phyloP scores from a whole-genome alignment of 92 coral and sea anemone species.

The Umimayanthus kanabou region DNA sequence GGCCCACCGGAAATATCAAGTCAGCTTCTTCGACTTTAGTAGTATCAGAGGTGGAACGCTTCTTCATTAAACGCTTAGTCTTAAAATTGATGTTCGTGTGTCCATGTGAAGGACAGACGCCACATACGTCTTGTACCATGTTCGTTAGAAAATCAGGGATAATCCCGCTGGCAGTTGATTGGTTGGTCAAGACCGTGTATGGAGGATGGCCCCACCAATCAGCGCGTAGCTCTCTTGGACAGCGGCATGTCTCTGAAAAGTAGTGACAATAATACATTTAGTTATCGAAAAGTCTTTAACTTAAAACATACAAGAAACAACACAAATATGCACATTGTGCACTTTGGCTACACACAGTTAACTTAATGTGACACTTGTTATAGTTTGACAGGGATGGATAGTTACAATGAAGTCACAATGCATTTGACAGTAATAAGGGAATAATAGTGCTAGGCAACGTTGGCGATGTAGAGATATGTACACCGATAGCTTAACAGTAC shows the following conservation, averaged over 20 bases:
- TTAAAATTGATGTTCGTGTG: conserved; percentile 16
- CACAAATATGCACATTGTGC: background rate
- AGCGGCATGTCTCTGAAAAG: conserved; percentile 25
- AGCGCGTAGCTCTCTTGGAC: background rate
- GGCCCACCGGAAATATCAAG: background rate
- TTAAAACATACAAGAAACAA: background rate
- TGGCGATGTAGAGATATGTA: no score
- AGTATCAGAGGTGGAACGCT: background rate
- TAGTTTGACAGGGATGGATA: no score
- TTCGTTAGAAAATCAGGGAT: background rate
- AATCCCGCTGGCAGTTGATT: background rate
- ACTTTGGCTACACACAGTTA: no score
- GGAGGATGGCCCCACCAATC: conserved; percentile 10
- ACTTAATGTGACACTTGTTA: no score
- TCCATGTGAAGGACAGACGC: background rate
- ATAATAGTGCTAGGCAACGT: no score
- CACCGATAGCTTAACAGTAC: no score
- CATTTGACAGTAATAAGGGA: no score
- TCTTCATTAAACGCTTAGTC: background rate
- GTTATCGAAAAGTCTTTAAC: no score
- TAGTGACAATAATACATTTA: no score
- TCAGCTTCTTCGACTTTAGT: background rate
- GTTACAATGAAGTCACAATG: no score
- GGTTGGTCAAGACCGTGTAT: background rate
- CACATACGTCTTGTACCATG: background rate